Evolutionary conservation across 2,888 invertebrate genomes (phyloP), one percentile per base, ranked within the genome.

Genomic region (Tetropium fuscum): DNA sequence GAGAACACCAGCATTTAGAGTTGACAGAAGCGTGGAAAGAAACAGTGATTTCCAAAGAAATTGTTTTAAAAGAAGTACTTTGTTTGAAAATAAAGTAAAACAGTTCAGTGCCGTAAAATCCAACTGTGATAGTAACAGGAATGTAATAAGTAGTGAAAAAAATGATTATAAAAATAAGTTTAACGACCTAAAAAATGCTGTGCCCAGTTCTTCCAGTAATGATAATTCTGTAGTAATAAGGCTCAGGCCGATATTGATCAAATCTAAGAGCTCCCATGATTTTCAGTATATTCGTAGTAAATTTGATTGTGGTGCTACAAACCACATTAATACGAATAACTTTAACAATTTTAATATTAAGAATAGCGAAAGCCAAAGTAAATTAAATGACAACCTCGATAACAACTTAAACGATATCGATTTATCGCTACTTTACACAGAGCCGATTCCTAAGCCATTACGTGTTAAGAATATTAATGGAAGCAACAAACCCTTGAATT

Each of bases 1-100:
- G 73, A 75, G 87, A 47, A 84, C 84, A 19, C 87, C 86, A 6
- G 87, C 87, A 1, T 87, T 87, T 72, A 78, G 87, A 34, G 78
- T 84, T 53, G 85, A 85, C 63, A 83, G 76, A 61, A 76, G 73
- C 58, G 15, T 63, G 3, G 74, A 75, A 22, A 67, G 67, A 48
- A 59, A 53, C 11, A 58, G 54, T 47, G 60, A 60, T n/a, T 69
- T 70, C 48, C 68, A 73, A 68, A 56, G 68, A 60, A 61, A 63
- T 60, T 55, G 56, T 58, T 40, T 60, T 58, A 60, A 75, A 57
- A 62, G 73, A 62, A 72, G 69, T 60, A 67, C 61, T 62, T 69
- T 68, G 59, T 69, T 72, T 66, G 66, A 75, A 65, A 68, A 71
- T 66, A 74, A 76, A 74, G 68, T 76, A 45, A 71, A 77, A 68